Conservation (phyloP, 2,797 vertebrate species). For the Lemur catta region DNA sequence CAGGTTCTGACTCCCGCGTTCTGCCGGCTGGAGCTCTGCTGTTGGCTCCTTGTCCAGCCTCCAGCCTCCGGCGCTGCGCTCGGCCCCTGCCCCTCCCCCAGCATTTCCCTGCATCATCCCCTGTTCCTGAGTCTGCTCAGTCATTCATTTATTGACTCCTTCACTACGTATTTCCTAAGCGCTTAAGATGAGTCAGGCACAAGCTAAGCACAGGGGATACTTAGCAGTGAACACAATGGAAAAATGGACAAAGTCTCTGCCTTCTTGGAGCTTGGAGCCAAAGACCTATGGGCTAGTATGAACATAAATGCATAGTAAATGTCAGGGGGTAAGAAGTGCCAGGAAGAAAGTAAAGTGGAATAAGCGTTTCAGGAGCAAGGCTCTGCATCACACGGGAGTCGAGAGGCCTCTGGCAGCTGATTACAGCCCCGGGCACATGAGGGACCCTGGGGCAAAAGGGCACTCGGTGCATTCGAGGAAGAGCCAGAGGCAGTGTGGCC, state of each 20-base stretch:
- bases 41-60: background rate
- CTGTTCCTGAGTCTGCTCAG: background rate
- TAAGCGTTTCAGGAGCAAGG: background rate
- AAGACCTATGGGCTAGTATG: background rate
- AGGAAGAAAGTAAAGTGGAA: background rate
- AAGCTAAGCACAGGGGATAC: background rate
- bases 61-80: too few relatives aligned
- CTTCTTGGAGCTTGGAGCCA: background rate
- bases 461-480: background rate
- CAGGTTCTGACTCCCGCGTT: background rate
- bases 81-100: accelerated
- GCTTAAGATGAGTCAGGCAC: background rate
- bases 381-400: background rate
- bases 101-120: background rate
- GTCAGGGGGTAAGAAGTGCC: background rate
- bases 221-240: background rate
- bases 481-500: background rate
- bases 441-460: background rate
- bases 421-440: background rate
- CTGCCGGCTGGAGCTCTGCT: background rate
- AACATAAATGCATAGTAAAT: background rate
- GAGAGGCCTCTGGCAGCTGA: background rate
- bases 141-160: background rate
- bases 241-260: background rate
- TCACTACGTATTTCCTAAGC: background rate